Evolutionary conservation across 2,888 invertebrate species (phyloP).

Genomic region (Troides oblongomaculatus): DNA sequence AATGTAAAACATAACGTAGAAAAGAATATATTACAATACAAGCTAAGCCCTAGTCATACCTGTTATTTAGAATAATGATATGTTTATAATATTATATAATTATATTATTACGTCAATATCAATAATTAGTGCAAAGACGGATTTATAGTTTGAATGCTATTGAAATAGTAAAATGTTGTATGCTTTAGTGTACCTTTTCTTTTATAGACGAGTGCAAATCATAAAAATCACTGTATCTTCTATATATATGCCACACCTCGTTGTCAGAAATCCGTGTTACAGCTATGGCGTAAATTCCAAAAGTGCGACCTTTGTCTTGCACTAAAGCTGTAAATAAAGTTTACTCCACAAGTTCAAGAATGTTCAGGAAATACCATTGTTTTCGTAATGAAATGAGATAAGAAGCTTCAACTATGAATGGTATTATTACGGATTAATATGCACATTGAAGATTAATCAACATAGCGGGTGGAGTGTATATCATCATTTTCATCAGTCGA

Average conservation of each 20-base stretch:
- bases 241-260: slow-evolving; percentile 94
- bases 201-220: slow-evolving; percentile 91
- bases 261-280: slow-evolving; percentile 85
- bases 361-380: neutral
- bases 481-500: no score
- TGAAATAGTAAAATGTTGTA: neutral
- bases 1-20: no score
- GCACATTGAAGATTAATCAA: no score
- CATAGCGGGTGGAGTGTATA: no score
- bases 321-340: slow-evolving; percentile 80
- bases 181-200: slow-evolving; percentile 75
- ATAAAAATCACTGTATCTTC: slow-evolving; percentile 96
- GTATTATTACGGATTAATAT: no score
- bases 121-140: no score
- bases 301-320: slow-evolving; percentile 90
- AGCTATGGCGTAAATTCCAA: slow-evolving; percentile 92
- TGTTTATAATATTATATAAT: no score
- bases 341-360: neutral
- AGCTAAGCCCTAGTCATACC: neutral
- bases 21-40: no score
- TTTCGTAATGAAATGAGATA: neutral
- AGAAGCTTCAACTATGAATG: no score
- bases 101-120: no score
- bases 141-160: neutral
- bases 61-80: no score